Conservation (phyloP, 2,888 invertebrate species). For the Nephrotoma flavescens region DNA sequence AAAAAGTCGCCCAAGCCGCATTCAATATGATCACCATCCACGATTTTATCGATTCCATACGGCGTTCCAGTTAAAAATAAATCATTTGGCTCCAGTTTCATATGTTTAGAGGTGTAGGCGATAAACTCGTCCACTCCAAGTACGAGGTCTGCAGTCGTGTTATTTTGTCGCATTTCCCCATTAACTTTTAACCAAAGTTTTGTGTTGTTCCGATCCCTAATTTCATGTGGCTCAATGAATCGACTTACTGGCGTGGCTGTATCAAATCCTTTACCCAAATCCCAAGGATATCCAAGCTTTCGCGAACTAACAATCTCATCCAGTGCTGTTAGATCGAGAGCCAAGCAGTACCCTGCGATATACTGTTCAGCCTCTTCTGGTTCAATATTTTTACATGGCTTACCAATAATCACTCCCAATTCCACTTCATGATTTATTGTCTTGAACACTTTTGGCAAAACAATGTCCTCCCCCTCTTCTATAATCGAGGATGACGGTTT, state of each 20-base stretch:
- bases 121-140: conserved; percentile 47
- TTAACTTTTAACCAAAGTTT: conserved; percentile 48
- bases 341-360: conserved; percentile 56
- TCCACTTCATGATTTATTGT: conserved; percentile 60
- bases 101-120: conserved; percentile 46
- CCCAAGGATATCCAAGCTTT: conserved; percentile 54
- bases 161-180: conserved; percentile 40
- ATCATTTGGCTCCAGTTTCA: conserved; percentile 59
- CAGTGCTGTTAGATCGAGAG: conserved; percentile 58
- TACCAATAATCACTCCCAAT: conserved; percentile 55
- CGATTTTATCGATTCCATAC: conserved; percentile 45
- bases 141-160: conserved; percentile 47
- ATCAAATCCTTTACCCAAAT: conserved; percentile 63
- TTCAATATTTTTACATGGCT: conserved; percentile 39
- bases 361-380: conserved; percentile 40
- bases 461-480: conserved; percentile 42
- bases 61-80: conserved; percentile 63
- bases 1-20: conserved; percentile 37
- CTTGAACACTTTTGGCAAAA: conserved; percentile 48
- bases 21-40: conserved; percentile 46
- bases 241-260: conserved; percentile 59
- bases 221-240: conserved; percentile 39
- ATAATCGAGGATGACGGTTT: conserved; percentile 55
- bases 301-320: conserved; percentile 36
- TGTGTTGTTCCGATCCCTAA: conserved; percentile 42